Base-by-base conservation (phyloP, 2,797 vertebrate species). In the Microctenopoma stevenorrisi region DNA sequence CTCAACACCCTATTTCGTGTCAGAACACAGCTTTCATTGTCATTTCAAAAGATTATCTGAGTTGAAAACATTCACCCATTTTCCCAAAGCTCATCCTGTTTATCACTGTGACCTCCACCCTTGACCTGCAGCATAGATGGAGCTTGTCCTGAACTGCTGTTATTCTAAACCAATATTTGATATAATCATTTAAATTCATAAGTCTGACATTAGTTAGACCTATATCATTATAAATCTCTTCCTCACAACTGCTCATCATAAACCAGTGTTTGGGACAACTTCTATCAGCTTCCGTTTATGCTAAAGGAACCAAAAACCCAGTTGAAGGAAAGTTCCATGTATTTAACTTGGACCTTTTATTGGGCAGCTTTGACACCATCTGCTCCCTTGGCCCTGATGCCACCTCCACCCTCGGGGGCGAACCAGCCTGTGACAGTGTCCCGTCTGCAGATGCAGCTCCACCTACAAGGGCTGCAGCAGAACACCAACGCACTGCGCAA, bases 401-500 rank as follows among this genome's bases (percentile, higher is more conserved):
- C 96, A 0, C 94, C 96, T 71, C 96, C 96, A 0, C 90, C 92
- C 22, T 91, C 94, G 0, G 92, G 90, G 25, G 83, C 77, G 89
- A 88, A 94, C 92, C 97, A 96, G 90, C 94, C 96, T 28, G 95
- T 96, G 1, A 85, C 93, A 0, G 90, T 97, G 90, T 96, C 93
- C 63, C 95, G 96, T 4, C 85, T 95, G 75, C 97, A 98, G 90
- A 97, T 99, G 97, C 97, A 98, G 90, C 94, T 96, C 74, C 97
- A 97, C 78, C 94, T 99, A 13, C 95, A 96, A 3, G 95, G 96
- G 86, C 93, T 99, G 81, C 97, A 98, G 91, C 96, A 95, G 84
- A 98, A 96, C 77, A 95, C 97, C 83, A 94, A 92, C 9, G 95
- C 96, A 4, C 94, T 99, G 82, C 95, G 96, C 53, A 95, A 94